Evolutionary conservation across 2,888 invertebrate species (phyloP), one percentile per base, ranked within the genome.

Genomic region (Dasypolia templi): DNA sequence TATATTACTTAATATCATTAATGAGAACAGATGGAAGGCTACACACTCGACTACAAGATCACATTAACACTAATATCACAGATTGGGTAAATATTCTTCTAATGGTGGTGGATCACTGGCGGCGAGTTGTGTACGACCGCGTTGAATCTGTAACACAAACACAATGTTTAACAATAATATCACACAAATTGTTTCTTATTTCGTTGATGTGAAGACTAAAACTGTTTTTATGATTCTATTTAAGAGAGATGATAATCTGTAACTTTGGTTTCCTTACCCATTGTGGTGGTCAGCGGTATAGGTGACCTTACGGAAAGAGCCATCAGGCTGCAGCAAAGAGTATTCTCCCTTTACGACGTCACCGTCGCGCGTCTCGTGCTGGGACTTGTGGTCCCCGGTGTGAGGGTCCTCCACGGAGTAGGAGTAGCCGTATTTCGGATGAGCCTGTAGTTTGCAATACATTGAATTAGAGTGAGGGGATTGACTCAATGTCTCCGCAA

Each of bases 341-440:
- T 97, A 97, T 79, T 96, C 96, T 83, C 97, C 97, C 88, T 97
- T 96, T 73, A 97, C 97, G 44, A 96, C 96, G 80, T 97, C 97
- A 14, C 97, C 97, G 64, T 97, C 97, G 51, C 96, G 95, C 44
- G 91, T 92, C 87, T 97, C 97, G 83, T 97, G 96, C 91, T 97
- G 97, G 79, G 95, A 95, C 90, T 97, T 97, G 92, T 96, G 96
- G 93, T 97, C 97, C 0, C 97, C 97, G 78, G 97, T 97, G 91
- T 97, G 97, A 22, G 96, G 96, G 89, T 97, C 97, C 84, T 96
- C 95, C 63, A 97, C 97, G 84, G 97, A 97, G 92, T 97, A 97
- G 2, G 96, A 96, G 92, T 96, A 97, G 39, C 94, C 95, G 83
- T 96, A 96, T 92, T 96, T 96, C 35, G 96, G 96, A 83, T 96